Evolutionary conservation across 2,113 vertebrate species (phyloP).

Genomic region (Ursus arctos): DNA sequence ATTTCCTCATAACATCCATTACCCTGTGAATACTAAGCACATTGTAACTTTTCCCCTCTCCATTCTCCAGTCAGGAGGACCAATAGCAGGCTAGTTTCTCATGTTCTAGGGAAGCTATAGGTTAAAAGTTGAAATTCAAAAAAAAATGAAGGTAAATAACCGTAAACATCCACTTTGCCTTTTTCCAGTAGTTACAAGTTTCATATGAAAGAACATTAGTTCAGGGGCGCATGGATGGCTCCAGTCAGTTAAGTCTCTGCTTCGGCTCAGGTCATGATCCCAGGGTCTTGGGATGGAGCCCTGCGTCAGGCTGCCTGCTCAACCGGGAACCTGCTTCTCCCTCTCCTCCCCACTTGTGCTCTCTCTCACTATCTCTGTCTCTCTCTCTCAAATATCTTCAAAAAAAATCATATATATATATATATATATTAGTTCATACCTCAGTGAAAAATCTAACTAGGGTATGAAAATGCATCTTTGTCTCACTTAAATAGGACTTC

Average conservation of each 20-base stretch:
- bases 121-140: constrained; percentile 18
- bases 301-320: no score
- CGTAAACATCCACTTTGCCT: neutral
- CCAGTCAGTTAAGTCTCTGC: neutral
- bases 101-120: neutral
- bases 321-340: no score
- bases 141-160: neutral
- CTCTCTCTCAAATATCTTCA: neutral
- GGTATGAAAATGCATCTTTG: neutral
- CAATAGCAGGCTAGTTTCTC: neutral
- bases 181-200: neutral
- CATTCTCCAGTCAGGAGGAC: neutral
- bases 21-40: neutral
- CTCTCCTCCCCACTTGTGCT: no score
- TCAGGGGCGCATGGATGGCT: neutral
- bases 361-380: neutral
- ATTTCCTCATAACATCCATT: neutral
- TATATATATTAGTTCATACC: neutral
- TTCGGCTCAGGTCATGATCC: neutral
- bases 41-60: neutral
- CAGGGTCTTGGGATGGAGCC: neutral
- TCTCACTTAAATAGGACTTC: neutral
- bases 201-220: neutral
- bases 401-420: neutral
- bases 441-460: neutral